Evolutionary conservation across 2,113 vertebrate species (phyloP), one percentile per base, ranked within the genome.

Genomic region (Hippocampus abdominalis): DNA sequence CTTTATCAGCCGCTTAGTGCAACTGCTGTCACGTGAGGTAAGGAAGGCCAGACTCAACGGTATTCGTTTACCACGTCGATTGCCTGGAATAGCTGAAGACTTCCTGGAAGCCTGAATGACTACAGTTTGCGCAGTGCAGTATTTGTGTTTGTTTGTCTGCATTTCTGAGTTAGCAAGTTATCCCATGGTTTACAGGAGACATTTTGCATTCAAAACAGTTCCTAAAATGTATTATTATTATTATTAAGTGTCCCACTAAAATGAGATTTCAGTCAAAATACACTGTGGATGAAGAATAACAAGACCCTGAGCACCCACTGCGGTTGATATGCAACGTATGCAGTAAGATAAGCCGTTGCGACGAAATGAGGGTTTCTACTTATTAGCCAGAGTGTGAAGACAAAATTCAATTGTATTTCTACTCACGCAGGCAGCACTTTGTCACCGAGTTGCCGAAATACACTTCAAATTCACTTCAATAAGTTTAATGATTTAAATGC

Each of bases 1-100:
- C 78, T 80, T 86, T 82, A 82, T 13, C 46, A 79, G 73, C 59
- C 44, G 42, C 51, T 70, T 36, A 4, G 39, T 61, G 62, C 60
- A 42, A 48, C 56, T 15, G 70, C 20, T 23, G 78, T 69, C 77
- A 73, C 68, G 60, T 12, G 53, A 72, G 64, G 69, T 0, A 8
- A 68, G 71, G 9, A 64, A 66, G 49, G 44, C 39, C 66, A 57
- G 56, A 53, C 16, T 53, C 48, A 11, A 4, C 23, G 11, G 69
- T 12, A 21, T 56, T 8, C 27, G 13, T 18, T 60, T 60, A 18
- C 57, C 27, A 16, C 25, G 25, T 25, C 27, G 18, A 2, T n/a
- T 40, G 56, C 12, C 15, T 27, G n/a, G 40, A 42, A 25, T 64
- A 15, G 40, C 42, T 60, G 57, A 27, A 18, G 27, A 32, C 15